phyloP scores from a whole-genome alignment of 2,888 invertebrate species.

The Acheta domesticus region DNA sequence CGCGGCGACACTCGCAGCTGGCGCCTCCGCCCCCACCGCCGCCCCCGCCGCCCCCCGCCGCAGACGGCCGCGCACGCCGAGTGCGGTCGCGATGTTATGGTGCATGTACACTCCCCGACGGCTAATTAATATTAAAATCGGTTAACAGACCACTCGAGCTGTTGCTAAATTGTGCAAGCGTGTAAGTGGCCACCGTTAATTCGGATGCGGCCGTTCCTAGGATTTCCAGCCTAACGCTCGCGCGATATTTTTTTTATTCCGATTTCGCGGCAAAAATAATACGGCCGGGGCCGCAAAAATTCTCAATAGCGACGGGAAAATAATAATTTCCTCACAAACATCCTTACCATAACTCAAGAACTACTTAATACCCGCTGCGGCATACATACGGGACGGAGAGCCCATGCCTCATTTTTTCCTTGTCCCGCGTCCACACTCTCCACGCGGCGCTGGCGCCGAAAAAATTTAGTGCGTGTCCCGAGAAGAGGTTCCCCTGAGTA shows the following conservation, averaged over 20 bases:
- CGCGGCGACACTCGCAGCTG: too few relatives aligned
- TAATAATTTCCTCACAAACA: slow-evolving; percentile 1
- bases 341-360: slow-evolving; percentile 5
- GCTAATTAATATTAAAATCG: slow-evolving; percentile 10
- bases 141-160: slow-evolving; percentile 18
- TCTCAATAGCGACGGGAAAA: not conserved
- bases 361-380: not conserved
- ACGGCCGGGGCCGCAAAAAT: too few relatives aligned
- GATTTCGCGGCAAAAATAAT: too few relatives aligned
- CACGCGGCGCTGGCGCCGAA: not conserved
- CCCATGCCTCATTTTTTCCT: too few relatives aligned
- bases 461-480: not conserved
- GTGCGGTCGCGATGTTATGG: not conserved
- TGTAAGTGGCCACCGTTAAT: slow-evolving; percentile 1
- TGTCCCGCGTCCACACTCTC: too few relatives aligned
- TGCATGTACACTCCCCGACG: not conserved
- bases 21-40: not conserved
- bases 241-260: too few relatives aligned
- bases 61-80: not conserved
- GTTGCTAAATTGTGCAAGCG: not conserved
- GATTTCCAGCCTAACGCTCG: not conserved
- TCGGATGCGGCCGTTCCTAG: not conserved
- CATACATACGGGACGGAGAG: too few relatives aligned
- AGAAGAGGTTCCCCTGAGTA: slow-evolving; percentile 3
- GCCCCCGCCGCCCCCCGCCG: not conserved